These are phyloP conservation scores for Gambusia yucatana DNA, from an alignment of 2,797 vertebrate species.

Conservation along the genomic window DNA sequence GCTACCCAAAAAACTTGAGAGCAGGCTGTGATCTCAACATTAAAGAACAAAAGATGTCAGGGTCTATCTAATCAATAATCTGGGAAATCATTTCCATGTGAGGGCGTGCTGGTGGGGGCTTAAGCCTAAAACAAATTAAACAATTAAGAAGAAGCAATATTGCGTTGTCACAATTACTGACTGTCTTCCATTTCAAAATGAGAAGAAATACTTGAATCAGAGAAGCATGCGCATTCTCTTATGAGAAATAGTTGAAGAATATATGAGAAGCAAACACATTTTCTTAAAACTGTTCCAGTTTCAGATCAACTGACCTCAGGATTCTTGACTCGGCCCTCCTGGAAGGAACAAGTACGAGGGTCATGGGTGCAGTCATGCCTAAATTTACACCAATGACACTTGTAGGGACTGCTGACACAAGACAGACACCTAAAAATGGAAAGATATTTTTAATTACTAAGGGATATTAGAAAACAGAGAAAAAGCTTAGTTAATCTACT, in stretches of 20 bases:
- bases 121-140: background rate
- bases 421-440: conserved; percentile 87
- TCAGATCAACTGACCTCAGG: conserved; percentile 85
- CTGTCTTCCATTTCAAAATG: background rate
- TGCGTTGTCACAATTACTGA: background rate
- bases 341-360: conserved; percentile 95
- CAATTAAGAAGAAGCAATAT: background rate
- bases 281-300: background rate
- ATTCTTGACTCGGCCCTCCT: conserved; percentile 94
- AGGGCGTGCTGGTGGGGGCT: background rate
- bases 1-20: background rate
- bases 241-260: background rate
- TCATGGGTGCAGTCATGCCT: conserved; percentile 96
- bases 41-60: background rate
- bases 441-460: background rate
- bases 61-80: background rate
- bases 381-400: conserved; percentile 99
- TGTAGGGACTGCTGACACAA: conserved; percentile 95
- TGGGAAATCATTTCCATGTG: background rate
- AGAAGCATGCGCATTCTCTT: background rate
- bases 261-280: background rate
- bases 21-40: background rate
- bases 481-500: background rate
- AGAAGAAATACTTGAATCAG: background rate
- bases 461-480: background rate